These are phyloP conservation scores for Cynopterus sphinx DNA, from an alignment of 2,797 vertebrate genomes.

Conservation along the genomic window DNA sequence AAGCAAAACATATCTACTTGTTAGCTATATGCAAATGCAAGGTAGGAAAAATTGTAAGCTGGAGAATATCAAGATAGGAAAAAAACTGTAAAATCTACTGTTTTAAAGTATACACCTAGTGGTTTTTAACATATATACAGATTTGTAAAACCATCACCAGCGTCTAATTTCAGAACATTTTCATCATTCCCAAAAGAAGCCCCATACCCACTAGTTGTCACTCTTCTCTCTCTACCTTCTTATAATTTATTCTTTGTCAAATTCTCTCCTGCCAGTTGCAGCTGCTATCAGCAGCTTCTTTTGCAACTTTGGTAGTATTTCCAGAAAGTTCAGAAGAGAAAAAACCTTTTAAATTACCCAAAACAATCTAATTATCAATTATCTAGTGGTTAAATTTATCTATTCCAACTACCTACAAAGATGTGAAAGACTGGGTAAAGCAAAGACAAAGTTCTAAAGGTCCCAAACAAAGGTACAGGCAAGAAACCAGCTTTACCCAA, in stretches of 20 bases:
- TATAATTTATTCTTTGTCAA: neutral
- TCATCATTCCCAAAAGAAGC: neutral
- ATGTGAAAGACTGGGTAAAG: neutral
- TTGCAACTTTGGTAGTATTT: neutral
- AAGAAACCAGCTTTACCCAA: neutral
- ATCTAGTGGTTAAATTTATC: neutral
- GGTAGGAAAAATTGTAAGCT: neutral
- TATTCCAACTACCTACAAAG: neutral
- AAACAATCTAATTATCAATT: neutral
- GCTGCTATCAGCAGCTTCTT: slow-evolving; percentile 1
- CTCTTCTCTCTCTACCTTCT: neutral
- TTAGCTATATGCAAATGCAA: neutral
- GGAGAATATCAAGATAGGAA: neutral
- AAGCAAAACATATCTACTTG: neutral
- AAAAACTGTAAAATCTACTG: neutral
- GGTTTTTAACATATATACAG: neutral
- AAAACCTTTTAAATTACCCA: slow-evolving; percentile 15
- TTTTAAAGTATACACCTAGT: neutral
- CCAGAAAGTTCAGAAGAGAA: slow-evolving; percentile 3
- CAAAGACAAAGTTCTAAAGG: neutral
- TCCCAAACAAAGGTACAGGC: neutral
- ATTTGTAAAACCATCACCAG: neutral
- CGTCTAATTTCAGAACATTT: slow-evolving; percentile 32
- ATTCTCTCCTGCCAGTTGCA: neutral
- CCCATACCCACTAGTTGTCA: neutral